A percentile compares a stretch with the other conserved stretches of the same genome.
These are phyloP conservation scores for Aphaenogaster floridana DNA, from an alignment of 1,140 invertebrate genomes.

Conservation along the genomic window DNA sequence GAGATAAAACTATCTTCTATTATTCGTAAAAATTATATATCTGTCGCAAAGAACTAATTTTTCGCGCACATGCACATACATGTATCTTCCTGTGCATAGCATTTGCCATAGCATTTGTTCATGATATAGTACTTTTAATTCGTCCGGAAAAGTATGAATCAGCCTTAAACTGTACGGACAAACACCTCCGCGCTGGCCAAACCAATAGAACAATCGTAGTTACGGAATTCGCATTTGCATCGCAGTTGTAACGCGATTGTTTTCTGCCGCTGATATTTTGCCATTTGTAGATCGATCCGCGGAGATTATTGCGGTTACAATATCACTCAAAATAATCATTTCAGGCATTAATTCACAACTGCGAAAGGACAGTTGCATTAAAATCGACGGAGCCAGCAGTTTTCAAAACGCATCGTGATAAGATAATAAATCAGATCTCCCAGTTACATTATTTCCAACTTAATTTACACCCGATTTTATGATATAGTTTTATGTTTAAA, in stretches of 20 bases:
- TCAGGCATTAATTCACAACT: not conserved
- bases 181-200: not conserved
- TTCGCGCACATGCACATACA: not conserved
- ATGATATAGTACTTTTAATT: not conserved
- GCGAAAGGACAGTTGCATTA: not conserved
- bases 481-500: not conserved
- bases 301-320: not conserved
- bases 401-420: not conserved
- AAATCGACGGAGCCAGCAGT: not conserved
- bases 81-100: not conserved
- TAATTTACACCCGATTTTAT: not conserved
- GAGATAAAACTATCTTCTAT: not conserved
- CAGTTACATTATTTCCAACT: not conserved
- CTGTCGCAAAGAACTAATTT: not conserved
- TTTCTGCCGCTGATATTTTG: slow-evolving; percentile 9
- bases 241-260: not conserved
- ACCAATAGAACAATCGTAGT: not conserved
- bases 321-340: slow-evolving; percentile 3
- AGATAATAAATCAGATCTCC: not conserved
- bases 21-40: not conserved
- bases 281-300: not conserved
- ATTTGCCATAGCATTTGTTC: not conserved
- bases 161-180: not conserved
- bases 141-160: not conserved
- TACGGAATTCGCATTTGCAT: not conserved